phyloP scores from a whole-genome alignment of 2,888 invertebrate species.

The Phengaris alcon region DNA sequence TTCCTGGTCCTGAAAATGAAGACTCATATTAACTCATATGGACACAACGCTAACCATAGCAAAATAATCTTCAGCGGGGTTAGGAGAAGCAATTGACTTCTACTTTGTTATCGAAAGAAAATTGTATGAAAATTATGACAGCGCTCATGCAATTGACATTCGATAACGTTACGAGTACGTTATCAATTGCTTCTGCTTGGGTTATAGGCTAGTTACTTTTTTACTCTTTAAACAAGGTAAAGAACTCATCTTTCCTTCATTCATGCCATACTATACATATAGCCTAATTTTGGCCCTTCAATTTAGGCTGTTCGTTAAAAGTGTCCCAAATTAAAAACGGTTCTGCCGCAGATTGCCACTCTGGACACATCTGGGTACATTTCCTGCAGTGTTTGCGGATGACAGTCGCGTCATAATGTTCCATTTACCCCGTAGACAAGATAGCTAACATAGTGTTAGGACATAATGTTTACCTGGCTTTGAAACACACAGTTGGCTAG shows the following conservation, averaged over 20 bases:
- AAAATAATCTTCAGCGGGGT: too few relatives aligned
- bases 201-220: too few relatives aligned
- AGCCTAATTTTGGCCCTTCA: background rate
- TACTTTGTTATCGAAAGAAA: too few relatives aligned
- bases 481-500: too few relatives aligned
- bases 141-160: too few relatives aligned
- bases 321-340: background rate
- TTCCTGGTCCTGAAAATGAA: too few relatives aligned
- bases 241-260: background rate
- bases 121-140: too few relatives aligned
- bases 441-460: background rate
- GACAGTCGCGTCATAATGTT: background rate
- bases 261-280: background rate
- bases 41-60: too few relatives aligned
- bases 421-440: background rate
- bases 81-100: too few relatives aligned
- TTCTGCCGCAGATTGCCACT: constrained; percentile 3
- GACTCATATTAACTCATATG: too few relatives aligned
- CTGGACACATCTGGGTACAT: background rate
- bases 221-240: background rate
- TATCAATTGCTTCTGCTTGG: too few relatives aligned
- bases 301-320: background rate
- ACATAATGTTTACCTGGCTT: background rate
- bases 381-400: constrained; percentile 9
- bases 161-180: too few relatives aligned